Evolutionary conservation across 2,797 vertebrate species (phyloP).

Genomic region (Hyperoplus lanceolatus): DNA sequence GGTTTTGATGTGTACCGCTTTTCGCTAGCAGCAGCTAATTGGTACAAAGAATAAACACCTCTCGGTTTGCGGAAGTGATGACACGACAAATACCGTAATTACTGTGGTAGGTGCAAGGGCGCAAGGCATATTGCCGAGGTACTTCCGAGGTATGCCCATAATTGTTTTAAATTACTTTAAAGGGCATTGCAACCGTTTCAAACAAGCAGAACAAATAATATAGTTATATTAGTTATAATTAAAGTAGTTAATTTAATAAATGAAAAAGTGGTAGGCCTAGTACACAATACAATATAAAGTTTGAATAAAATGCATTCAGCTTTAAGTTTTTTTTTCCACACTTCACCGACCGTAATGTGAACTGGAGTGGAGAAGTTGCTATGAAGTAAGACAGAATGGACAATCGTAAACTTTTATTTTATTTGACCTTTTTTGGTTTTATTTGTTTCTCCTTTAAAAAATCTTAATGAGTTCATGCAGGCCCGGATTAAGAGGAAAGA

Average conservation of each 20-base stretch:
- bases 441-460: background rate
- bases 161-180: background rate
- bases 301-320: too few species aligned
- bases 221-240: too few species aligned
- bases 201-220: background rate
- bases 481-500: too few species aligned
- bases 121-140: background rate
- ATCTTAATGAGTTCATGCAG: background rate
- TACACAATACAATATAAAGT: too few species aligned
- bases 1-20: conserved; percentile 3
- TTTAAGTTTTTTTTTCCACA: background rate
- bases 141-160: background rate
- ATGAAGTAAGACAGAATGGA: background rate
- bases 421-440: background rate
- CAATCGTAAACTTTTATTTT: background rate
- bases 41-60: conserved; percentile 51
- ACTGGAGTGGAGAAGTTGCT: background rate
- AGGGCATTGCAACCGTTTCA: background rate
- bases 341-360: background rate
- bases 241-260: too few species aligned
- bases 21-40: conserved; percentile 45
- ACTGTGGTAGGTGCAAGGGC: background rate
- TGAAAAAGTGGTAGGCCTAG: too few species aligned
- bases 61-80: conserved; percentile 70
- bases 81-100: conserved; percentile 61